Evolutionary conservation across 2,797 vertebrate genomes (phyloP), one percentile per base, ranked within the genome.

Genomic region (Periparus ater): DNA sequence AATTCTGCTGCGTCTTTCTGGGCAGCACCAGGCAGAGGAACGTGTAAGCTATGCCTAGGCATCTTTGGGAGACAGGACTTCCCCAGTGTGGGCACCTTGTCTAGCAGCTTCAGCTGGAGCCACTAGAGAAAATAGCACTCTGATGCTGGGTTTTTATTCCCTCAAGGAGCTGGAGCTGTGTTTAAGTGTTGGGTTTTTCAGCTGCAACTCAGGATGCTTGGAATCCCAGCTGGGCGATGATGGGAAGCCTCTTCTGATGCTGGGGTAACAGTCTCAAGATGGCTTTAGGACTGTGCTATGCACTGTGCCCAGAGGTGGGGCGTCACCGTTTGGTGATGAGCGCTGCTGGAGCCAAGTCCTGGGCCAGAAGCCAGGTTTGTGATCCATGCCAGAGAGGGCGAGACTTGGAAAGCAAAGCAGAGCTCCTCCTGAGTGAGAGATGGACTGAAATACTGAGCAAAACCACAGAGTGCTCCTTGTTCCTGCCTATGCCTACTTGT

Each of bases 381-480:
- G 73, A 89, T 91, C 91, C 1, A 2, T 89, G 94, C 95, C 96
- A 96, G 92, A 73, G 91, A 92, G 95, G 95, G 92, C 22, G 85
- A 96, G 94, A 93, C 95, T 96, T 96, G 95, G 94, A 93, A 90
- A 82, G 91, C 17, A 2, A 73, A 76, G 94, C 85, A 57, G 92
- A 91, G 80, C 95, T 97, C 95, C 94, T 96, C 85, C 95, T 94
- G 94, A 88, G 88, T 57, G 88, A 91, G 87, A 95, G 92, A 82
- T 88, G 93, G 89, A 89, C 92, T 71, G 91, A 96, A 97, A 96
- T 94, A 86, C 91, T 18, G 7, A 91, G 91, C 71, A 65, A 91
- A 95, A 91, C 95, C 95, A 96, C 95, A 95, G 94, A 96, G 80
- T 50, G 91, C 91, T 96, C 95, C 95, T 97, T 97, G 94, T 96